A percentile compares a stretch with the other conserved stretches of the same genome.
phyloP scores from a whole-genome alignment of 1,140 invertebrate genomes.

The Neotoxoptera formosana region DNA sequence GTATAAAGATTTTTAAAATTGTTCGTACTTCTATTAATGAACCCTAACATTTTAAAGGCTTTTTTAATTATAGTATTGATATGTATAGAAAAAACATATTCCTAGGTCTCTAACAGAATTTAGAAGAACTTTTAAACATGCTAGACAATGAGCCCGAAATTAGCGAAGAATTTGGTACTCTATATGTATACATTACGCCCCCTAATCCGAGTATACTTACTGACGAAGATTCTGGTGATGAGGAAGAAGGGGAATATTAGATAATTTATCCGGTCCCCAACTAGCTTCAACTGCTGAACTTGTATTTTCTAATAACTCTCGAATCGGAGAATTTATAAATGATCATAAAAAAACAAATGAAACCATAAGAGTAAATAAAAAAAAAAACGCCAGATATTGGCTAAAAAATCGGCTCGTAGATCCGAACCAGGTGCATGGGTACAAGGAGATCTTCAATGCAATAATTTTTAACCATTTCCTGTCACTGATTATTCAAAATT shows the following conservation, averaged over 20 bases:
- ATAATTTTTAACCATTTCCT: conserved; percentile 12
- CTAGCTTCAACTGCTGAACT: conserved; percentile 53
- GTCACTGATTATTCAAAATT: conserved; percentile 28
- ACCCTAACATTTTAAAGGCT: too few relatives aligned
- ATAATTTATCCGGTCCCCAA: conserved; percentile 59
- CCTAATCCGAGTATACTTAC: conserved; percentile 55
- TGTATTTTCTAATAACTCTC: conserved; percentile 9
- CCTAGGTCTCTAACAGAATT: too few relatives aligned
- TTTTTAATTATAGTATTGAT: too few relatives aligned
- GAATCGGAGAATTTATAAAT: conserved; percentile 13
- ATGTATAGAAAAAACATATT: too few relatives aligned
- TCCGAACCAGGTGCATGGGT: not conserved
- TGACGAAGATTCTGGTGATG: conserved; percentile 60
- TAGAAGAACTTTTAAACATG: not conserved
- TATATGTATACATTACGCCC: conserved; percentile 58
- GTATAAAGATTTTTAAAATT: too few relatives aligned
- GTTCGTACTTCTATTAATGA: too few relatives aligned
- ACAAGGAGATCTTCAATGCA: conserved; percentile 7
- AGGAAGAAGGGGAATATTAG: conserved; percentile 59
- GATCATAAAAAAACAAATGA: conserved; percentile 11
- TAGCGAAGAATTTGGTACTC: conserved; percentile 28
- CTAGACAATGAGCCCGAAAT: conserved; percentile 37
- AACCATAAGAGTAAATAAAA: not conserved
- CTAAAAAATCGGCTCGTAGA: not conserved
- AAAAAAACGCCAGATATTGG: not conserved